A percentile compares a stretch with the other conserved stretches of the same genome.
phyloP scores from a whole-genome alignment of 2,113 vertebrate species.

The Miniopterus natalensis region DNA sequence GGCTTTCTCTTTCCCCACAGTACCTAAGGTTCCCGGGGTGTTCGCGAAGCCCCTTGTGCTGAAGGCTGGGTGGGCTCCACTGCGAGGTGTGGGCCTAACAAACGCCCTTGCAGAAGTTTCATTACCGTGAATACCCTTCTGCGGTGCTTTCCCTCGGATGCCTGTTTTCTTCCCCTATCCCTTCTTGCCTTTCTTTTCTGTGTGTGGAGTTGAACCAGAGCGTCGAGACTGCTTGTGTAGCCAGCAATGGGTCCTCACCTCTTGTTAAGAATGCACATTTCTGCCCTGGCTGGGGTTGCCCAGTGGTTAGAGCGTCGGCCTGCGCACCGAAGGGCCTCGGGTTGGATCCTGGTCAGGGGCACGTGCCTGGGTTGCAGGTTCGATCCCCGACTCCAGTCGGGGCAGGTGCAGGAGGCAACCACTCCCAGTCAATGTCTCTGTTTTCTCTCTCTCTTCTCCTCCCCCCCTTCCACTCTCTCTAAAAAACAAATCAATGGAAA shows the following conservation, averaged over 20 bases:
- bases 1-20: not conserved
- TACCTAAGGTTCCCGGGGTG: not conserved
- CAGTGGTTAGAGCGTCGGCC: too few relatives aligned
- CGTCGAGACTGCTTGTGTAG: not conserved
- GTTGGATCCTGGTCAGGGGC: too few relatives aligned
- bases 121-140: not conserved
- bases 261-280: not conserved
- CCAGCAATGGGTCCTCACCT: not conserved
- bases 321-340: too few relatives aligned
- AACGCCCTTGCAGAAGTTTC: not conserved
- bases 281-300: not conserved
- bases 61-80: not conserved
- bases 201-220: not conserved
- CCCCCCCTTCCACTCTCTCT: too few relatives aligned
- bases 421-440: too few relatives aligned
- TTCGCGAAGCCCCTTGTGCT: not conserved
- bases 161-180: not conserved
- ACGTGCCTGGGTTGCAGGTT: too few relatives aligned
- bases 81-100: not conserved
- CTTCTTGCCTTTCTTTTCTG: not conserved
- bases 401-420: too few relatives aligned
- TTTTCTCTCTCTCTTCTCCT: too few relatives aligned
- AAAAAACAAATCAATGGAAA: too few relatives aligned
- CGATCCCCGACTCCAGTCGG: too few relatives aligned
- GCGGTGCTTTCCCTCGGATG: not conserved